Conservation (phyloP, 2,888 invertebrate species). For the Gandaritis pyraliata region DNA sequence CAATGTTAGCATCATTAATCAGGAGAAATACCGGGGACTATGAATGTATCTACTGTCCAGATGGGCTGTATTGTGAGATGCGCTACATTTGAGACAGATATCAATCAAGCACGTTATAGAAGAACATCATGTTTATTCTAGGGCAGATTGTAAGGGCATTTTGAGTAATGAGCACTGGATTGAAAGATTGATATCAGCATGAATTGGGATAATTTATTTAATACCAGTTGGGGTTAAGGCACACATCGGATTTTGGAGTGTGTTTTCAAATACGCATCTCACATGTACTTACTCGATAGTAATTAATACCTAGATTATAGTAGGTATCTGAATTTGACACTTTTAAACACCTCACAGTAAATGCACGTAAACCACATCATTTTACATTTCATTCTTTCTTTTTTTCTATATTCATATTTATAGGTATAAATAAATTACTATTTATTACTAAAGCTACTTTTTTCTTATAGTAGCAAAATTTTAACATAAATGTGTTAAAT, state of each 20-base stretch:
- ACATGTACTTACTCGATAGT: too few relatives aligned
- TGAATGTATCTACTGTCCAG: slow-evolving; percentile 50
- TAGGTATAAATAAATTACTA: too few relatives aligned
- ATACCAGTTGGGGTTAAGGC: slow-evolving; percentile 1
- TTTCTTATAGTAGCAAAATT: too few relatives aligned
- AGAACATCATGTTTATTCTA: slow-evolving; percentile 40
- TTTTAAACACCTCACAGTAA: too few relatives aligned
- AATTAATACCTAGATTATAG: too few relatives aligned
- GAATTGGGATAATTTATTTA: slow-evolving; percentile 15
- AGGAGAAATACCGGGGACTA: slow-evolving; percentile 67
- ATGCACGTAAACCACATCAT: too few relatives aligned
- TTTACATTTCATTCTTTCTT: too few relatives aligned
- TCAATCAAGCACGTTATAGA: slow-evolving; percentile 57
- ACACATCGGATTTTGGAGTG: neutral
- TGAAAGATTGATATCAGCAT: slow-evolving; percentile 18
- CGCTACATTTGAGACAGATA: slow-evolving; percentile 52
- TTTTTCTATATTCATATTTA: too few relatives aligned
- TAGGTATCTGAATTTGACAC: too few relatives aligned
- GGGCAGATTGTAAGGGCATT: slow-evolving; percentile 30
- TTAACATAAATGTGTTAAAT: too few relatives aligned
- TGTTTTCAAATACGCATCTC: too few relatives aligned
- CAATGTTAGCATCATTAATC: slow-evolving; percentile 81
- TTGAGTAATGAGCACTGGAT: slow-evolving; percentile 31
- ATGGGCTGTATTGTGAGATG: slow-evolving; percentile 58
- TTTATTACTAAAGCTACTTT: too few relatives aligned